Conservation (phyloP, 2,797 vertebrate species). For the Harpagifer antarcticus region DNA sequence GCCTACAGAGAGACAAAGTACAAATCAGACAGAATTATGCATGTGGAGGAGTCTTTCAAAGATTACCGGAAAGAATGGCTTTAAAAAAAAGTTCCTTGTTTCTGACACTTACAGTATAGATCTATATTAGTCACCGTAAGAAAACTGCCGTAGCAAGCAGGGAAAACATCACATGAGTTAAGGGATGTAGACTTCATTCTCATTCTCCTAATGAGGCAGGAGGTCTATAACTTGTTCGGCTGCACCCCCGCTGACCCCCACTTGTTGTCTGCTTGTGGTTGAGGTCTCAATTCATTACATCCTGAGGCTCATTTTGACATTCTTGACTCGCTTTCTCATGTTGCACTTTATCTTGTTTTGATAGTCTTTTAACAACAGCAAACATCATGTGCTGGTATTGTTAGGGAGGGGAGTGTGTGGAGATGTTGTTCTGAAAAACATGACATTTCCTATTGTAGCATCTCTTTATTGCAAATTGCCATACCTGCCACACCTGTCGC, state of each 20-base stretch:
- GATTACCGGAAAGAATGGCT: slow-evolving; percentile 11
- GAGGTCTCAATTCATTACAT: slow-evolving; percentile 55
- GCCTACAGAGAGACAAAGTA: slow-evolving; percentile 15
- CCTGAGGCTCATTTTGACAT: slow-evolving; percentile 58
- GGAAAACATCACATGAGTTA: slow-evolving; percentile 53
- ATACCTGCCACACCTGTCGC: slow-evolving; percentile 30
- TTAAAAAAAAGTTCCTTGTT: slow-evolving; percentile 32
- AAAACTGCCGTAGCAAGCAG: slow-evolving; percentile 38
- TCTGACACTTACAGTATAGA: slow-evolving; percentile 21
- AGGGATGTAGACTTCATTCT: slow-evolving; percentile 42
- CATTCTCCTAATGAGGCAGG: slow-evolving; percentile 45
- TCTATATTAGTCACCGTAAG: slow-evolving; percentile 42
- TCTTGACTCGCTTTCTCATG: slow-evolving; percentile 44
- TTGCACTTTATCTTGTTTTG: slow-evolving; percentile 42
- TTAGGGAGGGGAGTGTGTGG: too few relatives aligned
- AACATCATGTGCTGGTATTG: slow-evolving; percentile 1
- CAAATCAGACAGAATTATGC: slow-evolving; percentile 66
- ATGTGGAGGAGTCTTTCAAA: slow-evolving; percentile 31
- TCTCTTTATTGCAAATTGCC: slow-evolving; percentile 8
- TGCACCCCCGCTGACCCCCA: background rate
- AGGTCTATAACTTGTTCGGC: slow-evolving; percentile 47
- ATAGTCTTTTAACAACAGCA: slow-evolving; percentile 39
- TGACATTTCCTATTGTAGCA: slow-evolving; percentile 4
- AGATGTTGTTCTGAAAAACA: slow-evolving; percentile 4
- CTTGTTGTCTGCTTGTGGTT: slow-evolving; percentile 42